phyloP scores from a whole-genome alignment of 2,113 vertebrate genomes.

The Macrotus californicus region DNA sequence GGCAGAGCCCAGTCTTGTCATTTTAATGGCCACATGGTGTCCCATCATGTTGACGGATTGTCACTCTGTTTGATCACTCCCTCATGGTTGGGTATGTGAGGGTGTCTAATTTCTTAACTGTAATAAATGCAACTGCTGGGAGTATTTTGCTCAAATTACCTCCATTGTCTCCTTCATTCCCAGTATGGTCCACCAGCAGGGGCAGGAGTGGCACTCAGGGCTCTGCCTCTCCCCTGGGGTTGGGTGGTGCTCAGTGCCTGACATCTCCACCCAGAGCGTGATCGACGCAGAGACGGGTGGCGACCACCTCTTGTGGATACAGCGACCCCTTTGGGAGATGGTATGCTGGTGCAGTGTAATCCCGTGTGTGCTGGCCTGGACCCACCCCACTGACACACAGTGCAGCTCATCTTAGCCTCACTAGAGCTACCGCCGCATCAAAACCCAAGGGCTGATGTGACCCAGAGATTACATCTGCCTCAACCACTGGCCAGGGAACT shows the following conservation, averaged over 20 bases:
- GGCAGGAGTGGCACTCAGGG: rapidly evolving
- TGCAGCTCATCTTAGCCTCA: not conserved
- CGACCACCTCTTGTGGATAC: not conserved
- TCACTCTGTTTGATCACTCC: not conserved
- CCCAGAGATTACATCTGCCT: not conserved
- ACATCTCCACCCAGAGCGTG: not conserved
- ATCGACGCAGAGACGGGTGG: not conserved
- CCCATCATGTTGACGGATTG: not conserved
- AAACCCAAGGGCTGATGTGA: not conserved
- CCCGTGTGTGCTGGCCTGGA: not conserved
- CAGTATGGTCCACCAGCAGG: not conserved
- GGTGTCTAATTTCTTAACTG: slow-evolving; percentile 6
- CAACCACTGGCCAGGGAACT: not conserved
- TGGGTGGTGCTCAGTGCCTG: not conserved
- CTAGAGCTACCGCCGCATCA: not conserved
- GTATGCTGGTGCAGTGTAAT: not conserved
- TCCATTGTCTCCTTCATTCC: not conserved
- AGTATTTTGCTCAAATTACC: not conserved
- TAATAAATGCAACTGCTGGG: not conserved
- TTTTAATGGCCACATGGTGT: not conserved
- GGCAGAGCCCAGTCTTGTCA: not conserved
- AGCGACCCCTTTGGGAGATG: not conserved
- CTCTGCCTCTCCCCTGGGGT: not conserved
- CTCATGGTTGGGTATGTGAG: not conserved
- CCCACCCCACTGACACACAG: not conserved